Conservation (phyloP, 2,888 invertebrate genomes). For the Neocrepidodera transversa region DNA sequence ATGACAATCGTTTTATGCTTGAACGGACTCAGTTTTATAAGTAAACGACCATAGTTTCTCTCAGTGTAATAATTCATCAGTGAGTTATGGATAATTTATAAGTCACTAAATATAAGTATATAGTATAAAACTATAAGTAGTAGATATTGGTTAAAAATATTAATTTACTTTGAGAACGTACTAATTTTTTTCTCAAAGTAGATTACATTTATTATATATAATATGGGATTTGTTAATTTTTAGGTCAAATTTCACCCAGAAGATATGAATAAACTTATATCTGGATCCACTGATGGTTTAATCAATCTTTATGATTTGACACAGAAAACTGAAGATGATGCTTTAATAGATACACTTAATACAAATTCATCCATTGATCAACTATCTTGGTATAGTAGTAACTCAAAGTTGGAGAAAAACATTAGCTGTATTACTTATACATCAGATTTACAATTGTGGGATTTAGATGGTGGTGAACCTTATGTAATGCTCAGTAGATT, state of each 20-base stretch:
- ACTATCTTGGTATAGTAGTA: slow-evolving; percentile 64
- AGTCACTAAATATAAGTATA: no score
- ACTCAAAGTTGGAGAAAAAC: slow-evolving; percentile 61
- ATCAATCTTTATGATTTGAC: slow-evolving; percentile 84
- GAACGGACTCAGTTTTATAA: no score
- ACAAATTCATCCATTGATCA: slow-evolving; percentile 78
- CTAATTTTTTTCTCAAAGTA: no score
- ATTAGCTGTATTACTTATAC: slow-evolving; percentile 76
- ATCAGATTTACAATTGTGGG: slow-evolving; percentile 75
- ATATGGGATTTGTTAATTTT: no score
- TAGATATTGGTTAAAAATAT: no score
- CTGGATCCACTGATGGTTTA: slow-evolving; percentile 84
- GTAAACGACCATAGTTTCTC: no score
- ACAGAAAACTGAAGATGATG: slow-evolving; percentile 78
- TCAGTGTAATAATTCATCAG: no score
- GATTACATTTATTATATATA: no score
- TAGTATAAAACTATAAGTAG: no score
- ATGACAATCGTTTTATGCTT: no score
- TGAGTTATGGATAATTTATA: no score
- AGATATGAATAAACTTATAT: slow-evolving; percentile 71
- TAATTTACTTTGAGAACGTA: no score
- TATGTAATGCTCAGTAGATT: slow-evolving; percentile 66
- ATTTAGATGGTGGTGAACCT: slow-evolving; percentile 68
- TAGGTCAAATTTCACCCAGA: slow-evolving; percentile 75
- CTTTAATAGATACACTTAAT: slow-evolving; percentile 78